Percentiles rank a stretch among this genome's conserved stretches.
Evolutionary conservation across 2,113 vertebrate species (phyloP).

Genomic region (Ovis canadensis): DNA sequence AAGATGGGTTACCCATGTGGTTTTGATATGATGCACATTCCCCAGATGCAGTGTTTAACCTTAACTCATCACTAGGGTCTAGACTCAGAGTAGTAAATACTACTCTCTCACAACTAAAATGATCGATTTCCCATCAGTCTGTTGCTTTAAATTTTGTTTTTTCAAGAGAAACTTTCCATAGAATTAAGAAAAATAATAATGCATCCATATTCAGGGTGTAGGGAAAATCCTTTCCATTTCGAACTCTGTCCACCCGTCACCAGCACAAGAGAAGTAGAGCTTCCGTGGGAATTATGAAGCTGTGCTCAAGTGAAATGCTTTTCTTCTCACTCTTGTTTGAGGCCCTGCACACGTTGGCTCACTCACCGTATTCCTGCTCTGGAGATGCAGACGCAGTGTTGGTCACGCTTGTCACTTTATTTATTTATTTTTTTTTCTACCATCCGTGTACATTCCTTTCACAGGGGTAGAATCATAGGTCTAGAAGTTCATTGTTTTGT

Average conservation of each 20-base stretch:
- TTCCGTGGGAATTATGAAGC: neutral
- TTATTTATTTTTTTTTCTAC: slow-evolving; percentile 81
- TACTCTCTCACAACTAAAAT: slow-evolving; percentile 58
- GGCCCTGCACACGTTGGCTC: slow-evolving; percentile 50
- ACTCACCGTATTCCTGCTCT: slow-evolving; percentile 69
- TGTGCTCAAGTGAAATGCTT: slow-evolving; percentile 1
- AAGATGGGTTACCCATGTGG: neutral
- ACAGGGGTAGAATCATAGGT: slow-evolving; percentile 74
- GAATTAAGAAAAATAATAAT: slow-evolving; percentile 7
- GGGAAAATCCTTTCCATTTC: slow-evolving; percentile 40
- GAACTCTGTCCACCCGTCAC: slow-evolving; percentile 57
- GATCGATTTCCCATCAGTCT: neutral
- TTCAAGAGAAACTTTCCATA: slow-evolving; percentile 43
- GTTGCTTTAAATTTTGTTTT: slow-evolving; percentile 60
- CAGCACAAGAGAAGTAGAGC: slow-evolving; percentile 37
- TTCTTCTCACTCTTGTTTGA: slow-evolving; percentile 33
- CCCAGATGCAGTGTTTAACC: neutral
- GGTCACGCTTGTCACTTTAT: slow-evolving; percentile 82
- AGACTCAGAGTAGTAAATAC: neutral
- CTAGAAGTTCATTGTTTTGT: slow-evolving; percentile 74
- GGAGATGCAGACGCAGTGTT: slow-evolving; percentile 65
- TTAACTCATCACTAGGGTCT: neutral
- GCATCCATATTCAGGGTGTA: neutral
- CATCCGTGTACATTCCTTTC: slow-evolving; percentile 86
- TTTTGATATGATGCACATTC: neutral